Evolutionary conservation across 2,888 invertebrate genomes (phyloP), one percentile per base, ranked within the genome.

Genomic region (Lissonota sp.): DNA sequence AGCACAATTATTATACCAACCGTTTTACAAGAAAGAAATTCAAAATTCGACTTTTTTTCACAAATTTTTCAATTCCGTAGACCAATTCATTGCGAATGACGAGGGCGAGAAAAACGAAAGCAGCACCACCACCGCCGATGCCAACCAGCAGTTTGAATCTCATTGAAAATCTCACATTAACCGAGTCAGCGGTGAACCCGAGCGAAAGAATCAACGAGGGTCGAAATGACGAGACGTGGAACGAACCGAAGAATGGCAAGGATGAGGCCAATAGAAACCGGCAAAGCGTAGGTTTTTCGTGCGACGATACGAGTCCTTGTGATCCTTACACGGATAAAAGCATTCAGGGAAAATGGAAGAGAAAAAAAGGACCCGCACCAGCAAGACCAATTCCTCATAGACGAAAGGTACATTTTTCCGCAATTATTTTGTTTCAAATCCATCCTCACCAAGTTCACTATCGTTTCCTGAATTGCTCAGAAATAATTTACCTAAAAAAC

Each of bases 301-400:
- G 87, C 37, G 72, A 64, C 26, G 84, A 85, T 14, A 51, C 67
- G 12, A 73, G 80, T 16, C 39, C 71, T 5, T 85, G 86, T 64
- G 84, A 83, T 42, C 73, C 83, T 53, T 87, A 86, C 12, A 91
- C 93, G 5, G 94, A 95, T 85, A 95, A 96, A 90, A 95, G 95
- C 80, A 93, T 94, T 10, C 94, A 94, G 80, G 96, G 95, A 14
- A 95, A 95, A 89, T 96, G 96, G 94, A 96, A 96, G 82, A 94
- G 96, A 67, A 94, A 95, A 84, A 97, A 97, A 89, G 97, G 97
- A 0, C 97, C 96, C 0, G 97, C 97, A 0, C 97, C 97, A 0
- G 95, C 96, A 0, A 93, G 96, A 44, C 97, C 97, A 0, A 93
- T 94, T 42, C 95, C 97, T 1, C 95, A 96, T 53, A 95, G 95